Evolutionary conservation across 2,888 invertebrate species (phyloP).

Genomic region (Cecidostiba fungosa): DNA sequence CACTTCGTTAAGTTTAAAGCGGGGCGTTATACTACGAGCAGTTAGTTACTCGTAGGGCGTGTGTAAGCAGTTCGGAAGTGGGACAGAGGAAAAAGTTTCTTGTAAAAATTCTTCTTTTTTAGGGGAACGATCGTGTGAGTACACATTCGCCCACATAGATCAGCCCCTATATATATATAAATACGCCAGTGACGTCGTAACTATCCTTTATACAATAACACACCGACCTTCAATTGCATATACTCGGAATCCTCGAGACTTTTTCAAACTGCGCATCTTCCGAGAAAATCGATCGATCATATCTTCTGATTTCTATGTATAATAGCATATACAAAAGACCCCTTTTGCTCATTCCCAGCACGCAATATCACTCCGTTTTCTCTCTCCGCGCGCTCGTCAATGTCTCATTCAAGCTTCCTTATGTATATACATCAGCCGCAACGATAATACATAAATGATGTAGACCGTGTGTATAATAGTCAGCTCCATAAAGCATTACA

Average conservation of each 20-base stretch:
- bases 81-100: background rate
- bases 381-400: background rate
- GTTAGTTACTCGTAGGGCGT: too few species aligned
- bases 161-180: slow-evolving; percentile 22
- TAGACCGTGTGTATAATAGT: background rate
- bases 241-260: background rate
- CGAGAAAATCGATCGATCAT: background rate
- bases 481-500: background rate
- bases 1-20: too few species aligned
- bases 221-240: slow-evolving; percentile 6
- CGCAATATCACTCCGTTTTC: background rate
- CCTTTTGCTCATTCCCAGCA: background rate
- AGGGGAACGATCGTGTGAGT: too few species aligned
- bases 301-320: background rate
- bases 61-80: background rate
- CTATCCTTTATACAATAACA: too few species aligned
- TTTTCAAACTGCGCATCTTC: background rate
- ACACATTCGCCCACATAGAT: slow-evolving; percentile 43
- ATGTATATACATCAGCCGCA: background rate
- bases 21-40: too few species aligned
- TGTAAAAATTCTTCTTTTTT: background rate
- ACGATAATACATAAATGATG: background rate
- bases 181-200: too few species aligned
- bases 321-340: background rate
- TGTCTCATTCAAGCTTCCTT: too few species aligned